Base-by-base conservation (phyloP, 2,888 invertebrate genomes). In the Notocelia uddmanniana region DNA sequence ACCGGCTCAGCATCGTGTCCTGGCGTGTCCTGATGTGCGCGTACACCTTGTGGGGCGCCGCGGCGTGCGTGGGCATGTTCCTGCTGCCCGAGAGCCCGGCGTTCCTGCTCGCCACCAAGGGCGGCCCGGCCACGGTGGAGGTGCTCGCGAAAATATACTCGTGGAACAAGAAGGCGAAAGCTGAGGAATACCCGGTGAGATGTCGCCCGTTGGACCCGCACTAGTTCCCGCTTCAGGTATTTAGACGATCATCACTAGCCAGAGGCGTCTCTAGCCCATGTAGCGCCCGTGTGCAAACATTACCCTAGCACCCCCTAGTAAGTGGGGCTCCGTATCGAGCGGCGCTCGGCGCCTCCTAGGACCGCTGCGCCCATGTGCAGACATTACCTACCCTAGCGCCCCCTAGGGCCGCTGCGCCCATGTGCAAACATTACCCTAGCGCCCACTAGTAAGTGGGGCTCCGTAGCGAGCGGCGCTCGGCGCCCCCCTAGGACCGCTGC, bases 111-210 rank as follows among this genome's bases (percentile, higher is more conserved):
- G 10, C 26, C 13, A 26, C 66, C 5, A 37, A 23, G 23, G 66
- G 66, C 1, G 23, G n/a, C 13, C 54, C 37, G 15, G 66, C 21
- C 5, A 5, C 41, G 5, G 1, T 34, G 15, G 23, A 18, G 3
- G 52, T 55, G 10, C 11, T 66, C 26, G 66, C 66, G 0, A 66
- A 41, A 13, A 55, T 66, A 2, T 66, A 66, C 10, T n/a, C 66
- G 13, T 45, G 55, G 15, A 66, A 66, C 55, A 8, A 55, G 41
- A 54, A 41, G 3, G 18, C 11, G 23, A 13, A n/a, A 2, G 18
- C 21, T 15, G 55, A 55, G 15, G 55, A 66, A 6, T 66, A 41
- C 13, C 66, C 66, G 66, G 66, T 66, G 45, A 64, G 60, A 19
- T 59, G 3, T 10, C 18, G 1, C 8, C 31, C 15, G 15, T 11